Conservation (phyloP, 35 echinoderm and acorn worm genomes). For the Lytechinus variegatus region DNA sequence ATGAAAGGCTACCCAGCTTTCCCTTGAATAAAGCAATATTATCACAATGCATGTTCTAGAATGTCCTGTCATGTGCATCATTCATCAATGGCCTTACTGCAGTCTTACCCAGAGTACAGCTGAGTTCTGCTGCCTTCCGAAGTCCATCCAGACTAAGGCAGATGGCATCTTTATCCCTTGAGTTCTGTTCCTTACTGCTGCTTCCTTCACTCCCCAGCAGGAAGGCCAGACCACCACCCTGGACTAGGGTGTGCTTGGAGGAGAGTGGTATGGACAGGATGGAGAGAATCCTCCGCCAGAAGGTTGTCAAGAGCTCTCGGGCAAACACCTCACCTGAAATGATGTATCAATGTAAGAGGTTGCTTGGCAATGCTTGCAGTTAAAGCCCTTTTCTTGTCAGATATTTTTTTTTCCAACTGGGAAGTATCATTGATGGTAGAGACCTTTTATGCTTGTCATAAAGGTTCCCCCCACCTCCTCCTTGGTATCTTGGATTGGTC, state of each 20-base stretch:
- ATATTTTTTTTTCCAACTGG: too few species aligned
- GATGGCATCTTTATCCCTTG: conserved; percentile 78
- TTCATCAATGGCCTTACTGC: too few species aligned
- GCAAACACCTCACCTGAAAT: conserved; percentile 85
- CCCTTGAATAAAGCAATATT: too few species aligned
- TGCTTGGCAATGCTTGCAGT: not conserved
- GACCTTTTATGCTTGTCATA: too few species aligned
- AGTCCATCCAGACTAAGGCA: conserved; percentile 92
- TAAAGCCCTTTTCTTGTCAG: not conserved
- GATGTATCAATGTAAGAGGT: not conserved
- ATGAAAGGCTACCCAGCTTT: too few species aligned
- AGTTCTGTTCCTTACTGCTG: conserved; percentile 75
- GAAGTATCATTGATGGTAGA: too few species aligned
- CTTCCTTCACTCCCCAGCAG: conserved; percentile 75
- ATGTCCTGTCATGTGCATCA: too few species aligned
- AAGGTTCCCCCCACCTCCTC: too few species aligned
- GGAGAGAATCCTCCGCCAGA: conserved; percentile 84
- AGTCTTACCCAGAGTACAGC: conserved; percentile 84
- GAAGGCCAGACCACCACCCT: conserved; percentile 70
- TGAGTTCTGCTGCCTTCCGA: conserved; percentile 87
- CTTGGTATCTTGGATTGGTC: too few species aligned
- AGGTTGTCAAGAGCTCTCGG: conserved; percentile 69
- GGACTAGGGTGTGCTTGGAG: conserved; percentile 58
- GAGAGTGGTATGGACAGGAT: conserved; percentile 86
- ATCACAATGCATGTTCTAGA: too few species aligned